phyloP scores from a whole-genome alignment of 2,797 vertebrate species.

The Threskiornis aethiopicus region DNA sequence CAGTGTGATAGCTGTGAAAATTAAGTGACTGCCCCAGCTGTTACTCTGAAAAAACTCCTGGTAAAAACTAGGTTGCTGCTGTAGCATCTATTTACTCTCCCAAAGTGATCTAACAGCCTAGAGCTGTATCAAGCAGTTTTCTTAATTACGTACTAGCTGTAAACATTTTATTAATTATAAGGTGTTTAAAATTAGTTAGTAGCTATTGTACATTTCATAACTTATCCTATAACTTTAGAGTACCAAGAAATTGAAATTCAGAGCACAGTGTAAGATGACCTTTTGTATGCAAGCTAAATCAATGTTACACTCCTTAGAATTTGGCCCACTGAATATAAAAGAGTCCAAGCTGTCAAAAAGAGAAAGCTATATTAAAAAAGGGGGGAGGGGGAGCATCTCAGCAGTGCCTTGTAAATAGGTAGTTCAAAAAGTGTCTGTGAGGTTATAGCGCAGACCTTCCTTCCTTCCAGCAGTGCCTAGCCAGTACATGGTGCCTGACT shows the following conservation, averaged over 20 bases:
- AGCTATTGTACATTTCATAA: constrained; percentile 5
- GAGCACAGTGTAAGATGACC: neutral
- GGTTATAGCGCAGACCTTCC: neutral
- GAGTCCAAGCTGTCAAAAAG: constrained; percentile 19
- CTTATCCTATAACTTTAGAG: neutral
- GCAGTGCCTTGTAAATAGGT: neutral
- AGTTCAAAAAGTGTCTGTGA: neutral
- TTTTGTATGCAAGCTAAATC: neutral
- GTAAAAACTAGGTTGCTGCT: constrained; percentile 7
- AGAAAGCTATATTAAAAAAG: neutral
- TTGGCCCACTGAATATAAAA: neutral
- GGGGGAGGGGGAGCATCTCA: neutral
- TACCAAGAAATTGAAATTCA: constrained; percentile 30
- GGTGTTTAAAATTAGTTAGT: constrained; percentile 53
- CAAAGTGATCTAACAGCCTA: constrained; percentile 17
- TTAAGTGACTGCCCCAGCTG: neutral
- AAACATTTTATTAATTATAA: constrained; percentile 38
- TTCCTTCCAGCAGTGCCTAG: neutral
- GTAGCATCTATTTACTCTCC: neutral
- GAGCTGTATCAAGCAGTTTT: constrained; percentile 34
- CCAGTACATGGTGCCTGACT: neutral
- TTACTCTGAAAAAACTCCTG: neutral
- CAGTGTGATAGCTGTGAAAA: neutral
- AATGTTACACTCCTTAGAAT: constrained; percentile 21
- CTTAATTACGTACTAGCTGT: constrained; percentile 35